phyloP scores from a whole-genome alignment of 2,797 vertebrate species.

The Oryzias sinensis region DNA sequence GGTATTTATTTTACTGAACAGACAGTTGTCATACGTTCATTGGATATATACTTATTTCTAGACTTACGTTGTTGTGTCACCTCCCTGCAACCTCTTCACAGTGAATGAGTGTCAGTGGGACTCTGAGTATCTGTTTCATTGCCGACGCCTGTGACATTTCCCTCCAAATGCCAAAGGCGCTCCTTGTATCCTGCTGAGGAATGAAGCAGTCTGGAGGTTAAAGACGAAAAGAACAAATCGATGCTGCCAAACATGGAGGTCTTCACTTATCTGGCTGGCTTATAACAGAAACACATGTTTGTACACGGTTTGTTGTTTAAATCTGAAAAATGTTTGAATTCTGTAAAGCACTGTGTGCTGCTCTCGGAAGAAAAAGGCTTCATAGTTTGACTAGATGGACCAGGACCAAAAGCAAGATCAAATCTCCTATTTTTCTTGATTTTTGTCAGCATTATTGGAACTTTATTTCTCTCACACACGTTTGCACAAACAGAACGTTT shows the following conservation, averaged over 20 bases:
- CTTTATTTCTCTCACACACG: slow-evolving; percentile 10
- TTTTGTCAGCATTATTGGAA: slow-evolving; percentile 29
- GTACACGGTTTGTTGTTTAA: slow-evolving; percentile 13
- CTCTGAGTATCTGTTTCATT: slow-evolving; percentile 50
- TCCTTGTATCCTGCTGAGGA: slow-evolving; percentile 25
- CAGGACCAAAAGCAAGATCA: no score
- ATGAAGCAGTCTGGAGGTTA: slow-evolving; percentile 40
- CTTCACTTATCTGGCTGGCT: slow-evolving; percentile 34
- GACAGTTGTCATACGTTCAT: no score
- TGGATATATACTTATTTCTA: slow-evolving; percentile 4
- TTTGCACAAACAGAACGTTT: slow-evolving; percentile 29
- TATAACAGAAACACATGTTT: slow-evolving; percentile 1
- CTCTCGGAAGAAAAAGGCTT: no score
- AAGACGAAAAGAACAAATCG: slow-evolving; percentile 48
- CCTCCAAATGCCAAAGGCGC: slow-evolving; percentile 53
- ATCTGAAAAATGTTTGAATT: neutral
- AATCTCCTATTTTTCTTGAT: slow-evolving; percentile 28
- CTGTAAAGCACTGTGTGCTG: no score
- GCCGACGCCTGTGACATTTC: slow-evolving; percentile 58
- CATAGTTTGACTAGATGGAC: no score
- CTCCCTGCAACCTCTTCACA: slow-evolving; percentile 3
- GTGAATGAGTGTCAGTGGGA: slow-evolving; percentile 10
- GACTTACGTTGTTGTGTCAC: slow-evolving; percentile 23
- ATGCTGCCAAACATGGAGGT: slow-evolving; percentile 43
- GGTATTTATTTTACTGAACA: no score